Conservation (phyloP, 2,888 invertebrate species). For the Liposcelis brunnea region DNA sequence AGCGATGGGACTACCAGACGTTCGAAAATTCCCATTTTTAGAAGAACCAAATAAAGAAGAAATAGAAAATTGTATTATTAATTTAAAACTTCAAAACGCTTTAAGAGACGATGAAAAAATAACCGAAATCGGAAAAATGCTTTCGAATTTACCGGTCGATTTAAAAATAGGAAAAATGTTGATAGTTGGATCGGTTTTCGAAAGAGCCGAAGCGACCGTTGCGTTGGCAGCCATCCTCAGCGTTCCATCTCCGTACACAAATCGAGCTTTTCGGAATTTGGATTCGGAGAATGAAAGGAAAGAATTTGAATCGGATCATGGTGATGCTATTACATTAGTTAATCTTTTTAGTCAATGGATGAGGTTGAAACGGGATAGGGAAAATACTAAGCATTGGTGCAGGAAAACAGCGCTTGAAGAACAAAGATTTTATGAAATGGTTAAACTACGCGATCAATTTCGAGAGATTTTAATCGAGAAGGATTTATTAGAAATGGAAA, state of each 20-base stretch:
- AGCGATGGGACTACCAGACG: constrained; percentile 80
- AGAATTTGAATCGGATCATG: constrained; percentile 80
- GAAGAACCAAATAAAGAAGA: constrained; percentile 75
- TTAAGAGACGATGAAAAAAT: constrained; percentile 61
- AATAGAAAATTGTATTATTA: constrained; percentile 70
- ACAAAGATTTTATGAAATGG: constrained; percentile 91
- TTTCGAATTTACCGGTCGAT: constrained; percentile 85
- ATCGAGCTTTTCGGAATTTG: constrained; percentile 66
- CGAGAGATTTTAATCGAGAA: neutral
- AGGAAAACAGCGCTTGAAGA: constrained; percentile 81
- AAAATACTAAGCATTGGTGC: constrained; percentile 61
- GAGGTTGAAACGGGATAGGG: constrained; percentile 44
- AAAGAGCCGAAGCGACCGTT: constrained; percentile 73
- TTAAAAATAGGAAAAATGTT: constrained; percentile 91
- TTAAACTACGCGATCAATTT: constrained; percentile 69
- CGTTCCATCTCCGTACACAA: constrained; percentile 84
- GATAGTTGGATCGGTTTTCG: constrained; percentile 75
- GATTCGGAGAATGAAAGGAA: constrained; percentile 61
- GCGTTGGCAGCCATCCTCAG: constrained; percentile 83
- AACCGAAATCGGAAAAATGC: constrained; percentile 68
- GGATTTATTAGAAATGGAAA: constrained; percentile 28
- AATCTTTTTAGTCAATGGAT: constrained; percentile 83
- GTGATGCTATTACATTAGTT: constrained; percentile 82
- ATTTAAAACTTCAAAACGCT: constrained; percentile 74
- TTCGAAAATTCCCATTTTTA: constrained; percentile 83